Evolutionary conservation across 2,113 vertebrate genomes (phyloP).

Genomic region (Calypte anna): DNA sequence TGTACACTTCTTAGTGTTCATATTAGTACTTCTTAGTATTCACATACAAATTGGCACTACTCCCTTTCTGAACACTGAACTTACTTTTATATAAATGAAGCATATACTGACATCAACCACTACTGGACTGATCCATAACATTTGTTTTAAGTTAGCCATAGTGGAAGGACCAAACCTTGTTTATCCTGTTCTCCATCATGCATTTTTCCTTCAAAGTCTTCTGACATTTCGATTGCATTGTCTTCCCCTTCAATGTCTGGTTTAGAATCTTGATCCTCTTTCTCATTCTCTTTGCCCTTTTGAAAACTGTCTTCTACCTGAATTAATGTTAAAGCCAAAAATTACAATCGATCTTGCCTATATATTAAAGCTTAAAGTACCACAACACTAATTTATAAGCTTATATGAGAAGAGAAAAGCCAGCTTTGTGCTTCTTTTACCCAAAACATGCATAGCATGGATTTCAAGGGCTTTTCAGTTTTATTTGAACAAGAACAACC

Average conservation of each 20-base stretch:
- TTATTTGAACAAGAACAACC: neutral
- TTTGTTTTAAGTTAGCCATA: neutral
- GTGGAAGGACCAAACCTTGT: slow-evolving; percentile 76
- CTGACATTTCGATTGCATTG: slow-evolving; percentile 97
- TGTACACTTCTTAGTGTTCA: neutral
- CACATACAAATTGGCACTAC: neutral
- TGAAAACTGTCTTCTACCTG: slow-evolving; percentile 92
- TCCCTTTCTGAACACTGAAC: neutral
- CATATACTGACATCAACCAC: neutral
- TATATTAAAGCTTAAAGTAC: neutral
- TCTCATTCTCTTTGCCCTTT: slow-evolving; percentile 89
- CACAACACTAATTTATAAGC: neutral
- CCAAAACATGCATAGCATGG: neutral
- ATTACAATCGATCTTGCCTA: neutral
- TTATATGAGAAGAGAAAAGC: neutral
- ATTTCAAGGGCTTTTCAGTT: neutral
- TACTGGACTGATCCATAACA: neutral
- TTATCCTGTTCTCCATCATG: slow-evolving; percentile 87
- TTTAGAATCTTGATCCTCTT: slow-evolving; percentile 85
- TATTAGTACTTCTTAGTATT: neutral
- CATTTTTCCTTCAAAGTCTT: slow-evolving; percentile 95
- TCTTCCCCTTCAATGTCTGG: slow-evolving; percentile 91
- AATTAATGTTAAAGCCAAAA: slow-evolving; percentile 2
- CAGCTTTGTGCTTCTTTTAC: neutral
- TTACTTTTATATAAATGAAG: too few species aligned